Evolutionary conservation across 1,140 invertebrate species (phyloP).

Genomic region (Berghia stephanieae): DNA sequence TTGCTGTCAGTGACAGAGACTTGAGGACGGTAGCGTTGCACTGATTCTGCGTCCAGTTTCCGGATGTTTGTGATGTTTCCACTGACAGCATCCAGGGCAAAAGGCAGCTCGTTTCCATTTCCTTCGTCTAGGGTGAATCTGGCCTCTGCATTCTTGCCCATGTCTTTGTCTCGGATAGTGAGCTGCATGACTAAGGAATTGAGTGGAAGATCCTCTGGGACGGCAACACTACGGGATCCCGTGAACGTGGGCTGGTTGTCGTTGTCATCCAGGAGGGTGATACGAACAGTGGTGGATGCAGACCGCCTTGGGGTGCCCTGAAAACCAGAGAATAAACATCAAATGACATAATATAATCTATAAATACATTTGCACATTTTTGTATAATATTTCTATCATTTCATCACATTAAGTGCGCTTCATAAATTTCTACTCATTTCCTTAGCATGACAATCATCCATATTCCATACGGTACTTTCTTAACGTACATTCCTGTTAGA

Average conservation of each 20-base stretch:
- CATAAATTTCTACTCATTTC: too few species aligned
- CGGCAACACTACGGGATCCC: slow-evolving; percentile 89
- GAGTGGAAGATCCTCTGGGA: slow-evolving; percentile 93
- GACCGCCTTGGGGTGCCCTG: slow-evolving; percentile 67
- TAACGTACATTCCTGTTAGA: too few species aligned
- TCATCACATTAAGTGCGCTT: neutral
- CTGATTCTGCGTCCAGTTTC: slow-evolving; percentile 81
- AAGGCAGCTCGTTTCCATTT: slow-evolving; percentile 84
- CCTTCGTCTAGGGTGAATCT: slow-evolving; percentile 80
- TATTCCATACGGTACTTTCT: too few species aligned
- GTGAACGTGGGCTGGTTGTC: slow-evolving; percentile 95
- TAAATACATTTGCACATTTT: neutral
- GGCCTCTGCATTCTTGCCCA: slow-evolving; percentile 83
- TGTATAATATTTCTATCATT: neutral
- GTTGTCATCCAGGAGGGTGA: slow-evolving; percentile 90
- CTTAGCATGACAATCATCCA: too few species aligned
- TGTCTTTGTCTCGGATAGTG: slow-evolving; percentile 81
- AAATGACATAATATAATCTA: neutral
- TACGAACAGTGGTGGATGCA: slow-evolving; percentile 83
- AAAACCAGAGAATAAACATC: slow-evolving; percentile 24
- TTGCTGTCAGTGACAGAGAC: slow-evolving; percentile 82
- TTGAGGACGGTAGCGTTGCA: slow-evolving; percentile 78
- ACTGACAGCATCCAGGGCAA: slow-evolving; percentile 84
- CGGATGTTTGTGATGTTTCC: slow-evolving; percentile 92
- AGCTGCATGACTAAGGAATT: slow-evolving; percentile 92